Evolutionary conservation across 2,113 vertebrate genomes (phyloP), one percentile per base, ranked within the genome.

Genomic region (Peromyscus maniculatus): DNA sequence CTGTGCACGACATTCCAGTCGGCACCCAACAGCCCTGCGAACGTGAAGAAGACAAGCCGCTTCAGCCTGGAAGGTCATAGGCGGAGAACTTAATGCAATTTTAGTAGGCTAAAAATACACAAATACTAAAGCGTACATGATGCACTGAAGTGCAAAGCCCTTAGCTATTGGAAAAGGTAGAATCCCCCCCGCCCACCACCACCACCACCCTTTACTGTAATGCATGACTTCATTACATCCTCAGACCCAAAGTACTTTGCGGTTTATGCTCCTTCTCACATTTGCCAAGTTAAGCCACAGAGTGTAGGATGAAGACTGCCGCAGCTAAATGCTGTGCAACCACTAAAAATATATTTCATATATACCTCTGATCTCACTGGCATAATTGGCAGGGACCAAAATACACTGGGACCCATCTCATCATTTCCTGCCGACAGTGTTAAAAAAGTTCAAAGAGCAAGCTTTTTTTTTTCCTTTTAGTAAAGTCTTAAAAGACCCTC

Each of bases 281-380:
- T 86, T 84, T 95, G 95, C 94, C 97, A 96, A 96, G 77, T 88
- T 91, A 97, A 96, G 93, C 96, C 98, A 97, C 97, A 95, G 67
- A 90, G 96, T 90, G 64, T 91, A 97, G 95, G 46, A 94, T 91
- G 93, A 97, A 87, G 62, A 97, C 17, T 15, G 72, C 78, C 87
- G 33, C 77, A 91, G 87, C 43, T 94, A 97, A 96, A 97, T 91
- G 93, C 82, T 96, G 72, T 84, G 83, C 77, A 93, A 96, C 96
- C 97, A 97, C 97, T 97, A 96, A 97, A 89, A 89, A 91, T 97
- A 92, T 83, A 96, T 67, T 91, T 87, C 89, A 79, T 83, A 89
- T 94, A 96, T 91, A 90, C 94, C 89, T 97, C 97, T 98, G 97
- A 98, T 96, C 95, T 98, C 96, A 98, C 10, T 94, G 83, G 87